phyloP scores from a whole-genome alignment of 1,140 invertebrate species.

The Drosophila guanche region DNA sequence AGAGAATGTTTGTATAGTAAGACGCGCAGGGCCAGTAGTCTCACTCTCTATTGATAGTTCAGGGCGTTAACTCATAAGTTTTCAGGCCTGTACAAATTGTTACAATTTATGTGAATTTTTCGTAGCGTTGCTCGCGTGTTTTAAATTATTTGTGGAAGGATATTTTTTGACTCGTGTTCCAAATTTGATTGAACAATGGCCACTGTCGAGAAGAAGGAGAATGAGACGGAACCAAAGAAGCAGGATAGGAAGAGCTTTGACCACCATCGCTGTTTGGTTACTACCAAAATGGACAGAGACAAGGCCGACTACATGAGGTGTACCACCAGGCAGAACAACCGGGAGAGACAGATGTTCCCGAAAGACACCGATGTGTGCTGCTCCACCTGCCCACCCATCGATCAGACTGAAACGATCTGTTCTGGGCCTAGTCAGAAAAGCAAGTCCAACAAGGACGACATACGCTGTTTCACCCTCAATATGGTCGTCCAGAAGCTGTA shows the following conservation, averaged over 20 bases:
- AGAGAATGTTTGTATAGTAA: not conserved
- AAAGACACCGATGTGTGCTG: constrained; percentile 45
- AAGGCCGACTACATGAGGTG: constrained; percentile 53
- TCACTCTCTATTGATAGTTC: constrained; percentile 71
- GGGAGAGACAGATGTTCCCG: constrained; percentile 17
- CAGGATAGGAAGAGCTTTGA: constrained; percentile 23
- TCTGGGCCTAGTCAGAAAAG: constrained; percentile 42
- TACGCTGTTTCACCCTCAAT: constrained; percentile 41
- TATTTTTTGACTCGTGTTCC: constrained; percentile 8
- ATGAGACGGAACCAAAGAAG: not conserved
- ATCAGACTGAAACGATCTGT: constrained; percentile 6
- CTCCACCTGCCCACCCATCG: constrained; percentile 27
- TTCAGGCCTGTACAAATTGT: constrained; percentile 50
- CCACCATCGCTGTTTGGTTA: constrained; percentile 38
- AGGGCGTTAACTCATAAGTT: constrained; percentile 52
- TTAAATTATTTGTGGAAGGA: constrained; percentile 48
- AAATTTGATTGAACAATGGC: not conserved
- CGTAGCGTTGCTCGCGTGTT: constrained; percentile 15
- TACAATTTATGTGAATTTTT: constrained; percentile 46
- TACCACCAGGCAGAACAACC: constrained; percentile 22
- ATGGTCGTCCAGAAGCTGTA: constrained; percentile 51
- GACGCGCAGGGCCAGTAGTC: not conserved
- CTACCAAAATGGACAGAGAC: constrained; percentile 19
- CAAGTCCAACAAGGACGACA: constrained; percentile 13
- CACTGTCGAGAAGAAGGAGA: not conserved